A percentile compares a stretch with the other conserved stretches of the same genome.
phyloP scores from a whole-genome alignment of 2,113 vertebrate genomes.

The Parotia lawesii region DNA sequence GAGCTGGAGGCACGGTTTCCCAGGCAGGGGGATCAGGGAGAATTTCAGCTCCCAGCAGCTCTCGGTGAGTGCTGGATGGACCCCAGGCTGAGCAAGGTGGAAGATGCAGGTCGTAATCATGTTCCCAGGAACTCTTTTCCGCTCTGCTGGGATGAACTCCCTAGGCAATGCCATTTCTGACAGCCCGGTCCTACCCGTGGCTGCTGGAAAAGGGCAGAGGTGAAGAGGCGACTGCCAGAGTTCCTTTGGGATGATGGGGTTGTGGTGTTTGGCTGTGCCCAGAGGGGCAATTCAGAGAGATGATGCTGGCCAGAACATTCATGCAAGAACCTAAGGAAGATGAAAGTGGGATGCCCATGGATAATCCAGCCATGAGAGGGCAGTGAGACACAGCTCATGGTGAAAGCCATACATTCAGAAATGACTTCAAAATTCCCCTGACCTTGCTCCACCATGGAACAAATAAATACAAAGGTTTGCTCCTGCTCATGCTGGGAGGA shows the following conservation, averaged over 20 bases:
- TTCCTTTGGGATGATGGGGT: not conserved
- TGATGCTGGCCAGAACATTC: not conserved
- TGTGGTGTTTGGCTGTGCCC: not conserved
- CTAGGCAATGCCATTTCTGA: not conserved
- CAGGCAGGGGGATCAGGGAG: not conserved
- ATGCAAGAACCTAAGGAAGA: not conserved
- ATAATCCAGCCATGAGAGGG: not conserved
- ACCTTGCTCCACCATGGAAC: not conserved
- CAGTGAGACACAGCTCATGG: not conserved
- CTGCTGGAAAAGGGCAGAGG: not conserved
- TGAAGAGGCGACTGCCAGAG: not conserved
- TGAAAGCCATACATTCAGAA: not conserved
- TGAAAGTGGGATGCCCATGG: not conserved
- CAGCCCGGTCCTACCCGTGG: not conserved
- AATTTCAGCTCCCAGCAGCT: not conserved
- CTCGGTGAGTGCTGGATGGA: not conserved
- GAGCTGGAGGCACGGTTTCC: not conserved
- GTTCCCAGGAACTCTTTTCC: not conserved
- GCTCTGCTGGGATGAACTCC: not conserved
- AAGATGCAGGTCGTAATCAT: not conserved
- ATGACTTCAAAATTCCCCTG: not conserved
- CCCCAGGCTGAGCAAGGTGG: not conserved
- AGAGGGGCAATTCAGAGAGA: not conserved
- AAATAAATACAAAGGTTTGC: not conserved
- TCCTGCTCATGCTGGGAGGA: not conserved